Evolutionary conservation across 1,140 invertebrate species (phyloP).

Genomic region (Chironomus striatipennis): DNA sequence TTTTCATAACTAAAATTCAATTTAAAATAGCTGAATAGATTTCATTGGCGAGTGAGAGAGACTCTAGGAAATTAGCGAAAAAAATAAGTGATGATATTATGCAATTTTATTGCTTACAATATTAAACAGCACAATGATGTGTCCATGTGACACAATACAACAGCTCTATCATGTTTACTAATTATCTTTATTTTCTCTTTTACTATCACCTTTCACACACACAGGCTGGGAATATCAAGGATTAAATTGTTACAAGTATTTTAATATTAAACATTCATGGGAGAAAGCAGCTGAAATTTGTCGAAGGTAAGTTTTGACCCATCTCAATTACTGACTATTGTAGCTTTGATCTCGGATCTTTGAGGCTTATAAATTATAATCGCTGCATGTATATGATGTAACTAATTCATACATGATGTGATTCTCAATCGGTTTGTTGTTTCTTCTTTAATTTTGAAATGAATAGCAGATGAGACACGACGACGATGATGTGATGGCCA

Average conservation of each 20-base stretch:
- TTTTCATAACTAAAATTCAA: not conserved
- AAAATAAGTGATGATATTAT: not conserved
- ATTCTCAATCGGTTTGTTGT: not conserved
- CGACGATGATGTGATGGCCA: too few species aligned
- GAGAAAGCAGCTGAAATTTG: conserved; percentile 89
- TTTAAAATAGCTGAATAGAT: conserved; percentile 16
- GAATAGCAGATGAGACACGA: too few species aligned
- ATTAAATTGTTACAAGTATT: conserved; percentile 90
- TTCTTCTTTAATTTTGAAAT: too few species aligned
- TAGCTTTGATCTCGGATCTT: too few species aligned
- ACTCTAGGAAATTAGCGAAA: not conserved
- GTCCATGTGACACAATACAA: not conserved
- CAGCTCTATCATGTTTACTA: not conserved
- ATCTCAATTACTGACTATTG: not conserved
- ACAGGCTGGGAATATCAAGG: conserved; percentile 89
- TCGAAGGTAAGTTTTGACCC: conserved; percentile 62
- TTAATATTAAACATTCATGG: conserved; percentile 92
- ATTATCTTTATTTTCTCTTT: conserved; percentile 2
- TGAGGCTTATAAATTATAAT: too few species aligned
- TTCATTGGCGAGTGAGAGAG: not conserved
- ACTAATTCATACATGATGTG: not conserved
- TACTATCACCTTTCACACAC: not conserved
- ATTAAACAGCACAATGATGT: not conserved
- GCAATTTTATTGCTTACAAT: not conserved
- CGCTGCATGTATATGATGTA: too few species aligned